Evolutionary conservation across 2,888 invertebrate species (phyloP).

Genomic region (Melikaiella ostensackeni): DNA sequence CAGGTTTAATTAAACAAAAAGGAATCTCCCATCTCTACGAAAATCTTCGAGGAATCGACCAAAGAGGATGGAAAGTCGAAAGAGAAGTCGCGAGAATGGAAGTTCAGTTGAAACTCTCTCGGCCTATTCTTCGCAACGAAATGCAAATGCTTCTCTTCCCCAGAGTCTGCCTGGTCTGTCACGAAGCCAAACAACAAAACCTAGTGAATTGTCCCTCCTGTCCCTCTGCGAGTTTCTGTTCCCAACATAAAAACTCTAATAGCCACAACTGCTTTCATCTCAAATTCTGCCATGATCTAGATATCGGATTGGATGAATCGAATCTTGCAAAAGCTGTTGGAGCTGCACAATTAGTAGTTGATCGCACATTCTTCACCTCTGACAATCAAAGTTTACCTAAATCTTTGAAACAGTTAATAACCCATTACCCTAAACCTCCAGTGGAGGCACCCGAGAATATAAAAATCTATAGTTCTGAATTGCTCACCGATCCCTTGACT

Average conservation of each 20-base stretch:
- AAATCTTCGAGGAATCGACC: slow-evolving; percentile 12
- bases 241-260: neutral
- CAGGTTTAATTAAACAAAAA: slow-evolving; percentile 43
- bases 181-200: slow-evolving; percentile 24
- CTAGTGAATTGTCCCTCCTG: neutral
- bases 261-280: neutral
- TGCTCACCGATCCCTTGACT: neutral
- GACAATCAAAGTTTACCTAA: slow-evolving; percentile 9
- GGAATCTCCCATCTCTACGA: slow-evolving; percentile 42
- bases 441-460: neutral
- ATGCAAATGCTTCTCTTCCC: slow-evolving; percentile 57
- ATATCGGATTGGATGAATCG: neutral
- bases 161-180: slow-evolving; percentile 35
- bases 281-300: neutral
- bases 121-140: slow-evolving; percentile 56
- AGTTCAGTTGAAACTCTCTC: slow-evolving; percentile 50
- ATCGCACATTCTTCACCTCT: neutral
- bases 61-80: slow-evolving; percentile 50
- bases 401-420: slow-evolving; percentile 3
- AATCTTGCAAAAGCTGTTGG: neutral
- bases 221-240: neutral
- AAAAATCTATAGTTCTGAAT: neutral
- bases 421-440: slow-evolving; percentile 8
- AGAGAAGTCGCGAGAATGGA: slow-evolving; percentile 58
- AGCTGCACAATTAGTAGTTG: neutral